A percentile compares a stretch with the other conserved stretches of the same genome.
Conservation (phyloP, 2,888 invertebrate genomes). For the Lumbricus terrestris region DNA sequence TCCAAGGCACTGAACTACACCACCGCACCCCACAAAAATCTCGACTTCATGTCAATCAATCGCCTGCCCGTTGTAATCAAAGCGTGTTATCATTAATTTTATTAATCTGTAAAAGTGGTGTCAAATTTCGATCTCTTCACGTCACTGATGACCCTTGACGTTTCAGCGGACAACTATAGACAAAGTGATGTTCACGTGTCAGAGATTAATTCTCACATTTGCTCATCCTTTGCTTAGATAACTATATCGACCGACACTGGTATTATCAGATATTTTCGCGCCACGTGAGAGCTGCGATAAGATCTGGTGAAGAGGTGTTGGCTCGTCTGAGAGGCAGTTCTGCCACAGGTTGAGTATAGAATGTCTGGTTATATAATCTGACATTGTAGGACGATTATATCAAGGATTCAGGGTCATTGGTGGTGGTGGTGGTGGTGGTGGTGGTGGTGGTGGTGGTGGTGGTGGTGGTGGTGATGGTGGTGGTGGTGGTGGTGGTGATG, state of each 20-base stretch:
- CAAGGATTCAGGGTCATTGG: too few species aligned
- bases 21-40: too few species aligned
- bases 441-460: too few species aligned
- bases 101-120: background rate
- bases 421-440: too few species aligned
- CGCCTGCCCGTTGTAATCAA: background rate
- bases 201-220: too few species aligned
- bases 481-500: too few species aligned
- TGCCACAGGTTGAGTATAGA: background rate
- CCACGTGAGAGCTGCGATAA: too few species aligned
- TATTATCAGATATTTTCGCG: background rate
- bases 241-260: background rate
- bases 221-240: background rate
- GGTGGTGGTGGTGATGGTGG: too few species aligned
- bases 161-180: background rate
- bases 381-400: background rate
- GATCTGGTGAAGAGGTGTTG: background rate
- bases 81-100: too few species aligned
- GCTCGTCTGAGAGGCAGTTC: background rate
- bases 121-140: background rate
- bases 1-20: too few species aligned
- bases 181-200: background rate
- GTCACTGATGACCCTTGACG: background rate
- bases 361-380: background rate
- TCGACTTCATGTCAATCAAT: background rate